phyloP scores from a whole-genome alignment of 2,888 invertebrate genomes.

The Oscheius sp. region DNA sequence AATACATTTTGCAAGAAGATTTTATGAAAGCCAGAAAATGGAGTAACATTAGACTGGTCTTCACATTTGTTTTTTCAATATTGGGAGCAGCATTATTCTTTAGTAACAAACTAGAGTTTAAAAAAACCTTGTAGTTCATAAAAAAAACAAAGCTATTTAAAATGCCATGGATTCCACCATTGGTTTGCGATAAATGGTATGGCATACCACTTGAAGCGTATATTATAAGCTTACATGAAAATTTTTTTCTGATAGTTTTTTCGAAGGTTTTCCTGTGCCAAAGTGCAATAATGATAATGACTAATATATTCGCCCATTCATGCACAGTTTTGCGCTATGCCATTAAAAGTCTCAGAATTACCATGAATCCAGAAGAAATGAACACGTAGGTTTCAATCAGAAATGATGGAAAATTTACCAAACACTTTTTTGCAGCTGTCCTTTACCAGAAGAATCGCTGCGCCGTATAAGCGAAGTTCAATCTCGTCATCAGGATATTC shows the following conservation, averaged over 20 bases:
- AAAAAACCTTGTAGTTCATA: too few species aligned
- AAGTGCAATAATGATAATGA: conserved; percentile 6
- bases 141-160: conserved; percentile 11
- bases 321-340: conserved; percentile 19
- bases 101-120: too few species aligned
- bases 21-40: conserved; percentile 5
- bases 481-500: conserved; percentile 15
- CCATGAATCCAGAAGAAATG: conserved; percentile 17
- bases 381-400: too few species aligned
- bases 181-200: conserved; percentile 5
- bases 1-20: conserved; percentile 5
- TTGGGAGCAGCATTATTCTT: background rate
- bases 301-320: conserved; percentile 21
- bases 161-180: conserved; percentile 17
- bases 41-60: conserved; percentile 6
- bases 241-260: too few species aligned
- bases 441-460: conserved; percentile 12
- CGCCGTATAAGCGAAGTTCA: conserved; percentile 13
- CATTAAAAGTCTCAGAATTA: conserved; percentile 13
- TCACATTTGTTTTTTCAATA: conserved; percentile 5
- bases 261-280: conserved; percentile 14
- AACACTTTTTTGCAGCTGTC: background rate
- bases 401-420: too few species aligned
- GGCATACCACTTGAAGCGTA: conserved; percentile 8
- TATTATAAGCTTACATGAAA: too few species aligned